Percentiles rank a stretch among this genome's conserved stretches.
phyloP scores from a whole-genome alignment of 2,888 invertebrate species.

The Cosmia trapezina region DNA sequence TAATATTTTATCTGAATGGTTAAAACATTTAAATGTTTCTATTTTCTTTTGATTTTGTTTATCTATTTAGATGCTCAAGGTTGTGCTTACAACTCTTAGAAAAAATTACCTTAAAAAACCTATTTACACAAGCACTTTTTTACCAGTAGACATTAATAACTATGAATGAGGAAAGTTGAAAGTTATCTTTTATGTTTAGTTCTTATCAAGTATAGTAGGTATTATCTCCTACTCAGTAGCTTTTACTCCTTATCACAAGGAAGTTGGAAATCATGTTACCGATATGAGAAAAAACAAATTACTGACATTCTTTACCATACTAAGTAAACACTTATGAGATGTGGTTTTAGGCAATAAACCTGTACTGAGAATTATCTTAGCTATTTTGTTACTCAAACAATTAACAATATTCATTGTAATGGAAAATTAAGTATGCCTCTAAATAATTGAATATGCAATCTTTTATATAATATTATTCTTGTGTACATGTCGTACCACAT shows the following conservation, averaged over 20 bases:
- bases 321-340: background rate
- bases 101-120: background rate
- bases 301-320: background rate
- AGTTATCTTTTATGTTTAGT: background rate
- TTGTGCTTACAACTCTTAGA: background rate
- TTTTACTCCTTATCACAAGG: background rate
- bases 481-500: slow-evolving; percentile 70
- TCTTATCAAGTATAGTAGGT: background rate
- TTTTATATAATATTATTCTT: slow-evolving; percentile 46
- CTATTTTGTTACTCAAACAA: background rate
- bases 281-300: background rate
- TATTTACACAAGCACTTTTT: background rate
- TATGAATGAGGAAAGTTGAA: background rate
- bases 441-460: slow-evolving; percentile 37
- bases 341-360: background rate
- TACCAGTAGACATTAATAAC: background rate
- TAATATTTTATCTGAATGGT: slow-evolving; percentile 8
- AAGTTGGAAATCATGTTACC: background rate
- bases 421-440: slow-evolving; percentile 9
- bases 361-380: background rate
- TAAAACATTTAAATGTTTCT: background rate
- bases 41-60: slow-evolving; percentile 4
- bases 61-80: background rate
- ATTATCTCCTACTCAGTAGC: background rate
- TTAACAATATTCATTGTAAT: background rate